Percentiles rank a stretch among this genome's conserved stretches.
Evolutionary conservation across 2,797 vertebrate species (phyloP).

Genomic region (Amazonetta brasiliensis): DNA sequence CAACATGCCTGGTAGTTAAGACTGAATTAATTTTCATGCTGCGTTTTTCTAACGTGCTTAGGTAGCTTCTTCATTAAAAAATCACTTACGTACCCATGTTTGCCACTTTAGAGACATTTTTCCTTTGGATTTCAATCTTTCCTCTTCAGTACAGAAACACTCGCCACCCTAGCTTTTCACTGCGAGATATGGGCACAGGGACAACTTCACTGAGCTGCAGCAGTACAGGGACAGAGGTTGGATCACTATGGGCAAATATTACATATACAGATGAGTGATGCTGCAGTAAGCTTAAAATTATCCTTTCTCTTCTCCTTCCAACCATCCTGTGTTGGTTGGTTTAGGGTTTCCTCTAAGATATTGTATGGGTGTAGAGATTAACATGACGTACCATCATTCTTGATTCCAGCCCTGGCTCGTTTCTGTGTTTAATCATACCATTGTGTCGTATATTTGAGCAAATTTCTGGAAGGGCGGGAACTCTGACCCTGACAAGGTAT

Average conservation of each 20-base stretch:
- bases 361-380: not conserved
- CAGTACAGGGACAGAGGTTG: not conserved
- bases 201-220: not conserved
- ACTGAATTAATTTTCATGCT: not conserved
- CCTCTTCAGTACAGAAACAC: not conserved
- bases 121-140: not conserved
- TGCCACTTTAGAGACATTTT: not conserved
- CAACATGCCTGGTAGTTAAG: not conserved
- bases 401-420: not conserved
- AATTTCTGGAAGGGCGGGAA: not conserved
- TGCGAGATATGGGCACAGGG: not conserved
- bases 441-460: not conserved
- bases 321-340: not conserved
- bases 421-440: constrained; percentile 11
- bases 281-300: not conserved
- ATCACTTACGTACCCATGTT: not conserved
- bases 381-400: not conserved
- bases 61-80: not conserved
- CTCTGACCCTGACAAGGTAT: not conserved
- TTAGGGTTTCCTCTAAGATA: constrained; percentile 2
- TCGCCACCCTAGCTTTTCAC: not conserved
- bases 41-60: not conserved
- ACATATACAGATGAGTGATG: not conserved
- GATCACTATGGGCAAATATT: not conserved
- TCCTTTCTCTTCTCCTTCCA: not conserved